These are phyloP conservation scores for Phania funesta DNA, from an alignment of 2,888 invertebrate genomes.

Conservation along the genomic window DNA sequence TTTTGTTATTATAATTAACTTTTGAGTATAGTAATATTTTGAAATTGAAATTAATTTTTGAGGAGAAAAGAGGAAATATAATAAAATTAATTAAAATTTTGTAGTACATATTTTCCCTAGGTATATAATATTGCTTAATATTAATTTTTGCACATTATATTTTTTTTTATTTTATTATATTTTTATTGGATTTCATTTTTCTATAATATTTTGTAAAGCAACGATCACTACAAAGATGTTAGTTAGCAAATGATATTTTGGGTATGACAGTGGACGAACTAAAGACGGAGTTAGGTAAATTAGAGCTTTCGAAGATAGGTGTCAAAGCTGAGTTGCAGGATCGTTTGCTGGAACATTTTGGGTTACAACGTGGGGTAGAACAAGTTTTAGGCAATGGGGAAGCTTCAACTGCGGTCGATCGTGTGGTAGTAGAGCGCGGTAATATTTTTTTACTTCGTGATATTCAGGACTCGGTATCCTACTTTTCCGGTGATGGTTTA, in stretches of 20 bases:
- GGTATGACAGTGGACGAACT: slow-evolving; percentile 14
- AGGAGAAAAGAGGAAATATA: background rate
- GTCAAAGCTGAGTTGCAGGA: background rate
- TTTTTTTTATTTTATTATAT: background rate
- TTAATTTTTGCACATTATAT: background rate
- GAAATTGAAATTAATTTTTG: background rate
- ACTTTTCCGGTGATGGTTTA: slow-evolving; percentile 39
- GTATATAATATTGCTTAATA: background rate
- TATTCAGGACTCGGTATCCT: slow-evolving; percentile 37
- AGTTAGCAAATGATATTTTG: background rate
- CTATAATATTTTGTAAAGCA: background rate
- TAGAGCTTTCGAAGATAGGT: background rate
- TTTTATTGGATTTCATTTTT: background rate
- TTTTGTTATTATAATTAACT: too few species aligned
- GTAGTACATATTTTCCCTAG: background rate
- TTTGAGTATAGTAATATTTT: too few species aligned
- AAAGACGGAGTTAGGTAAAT: background rate
- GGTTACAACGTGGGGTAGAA: background rate
- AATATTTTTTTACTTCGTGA: slow-evolving; percentile 35
- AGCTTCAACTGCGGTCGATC: background rate
- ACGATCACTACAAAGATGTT: background rate
- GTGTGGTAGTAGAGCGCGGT: background rate
- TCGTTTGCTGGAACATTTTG: slow-evolving; percentile 2
- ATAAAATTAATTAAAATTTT: slow-evolving; percentile 1
- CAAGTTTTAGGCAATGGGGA: background rate